A percentile compares a stretch with the other conserved stretches of the same genome.
phyloP scores from a whole-genome alignment of 2,797 vertebrate genomes.

The Bradypodion pumilum region DNA sequence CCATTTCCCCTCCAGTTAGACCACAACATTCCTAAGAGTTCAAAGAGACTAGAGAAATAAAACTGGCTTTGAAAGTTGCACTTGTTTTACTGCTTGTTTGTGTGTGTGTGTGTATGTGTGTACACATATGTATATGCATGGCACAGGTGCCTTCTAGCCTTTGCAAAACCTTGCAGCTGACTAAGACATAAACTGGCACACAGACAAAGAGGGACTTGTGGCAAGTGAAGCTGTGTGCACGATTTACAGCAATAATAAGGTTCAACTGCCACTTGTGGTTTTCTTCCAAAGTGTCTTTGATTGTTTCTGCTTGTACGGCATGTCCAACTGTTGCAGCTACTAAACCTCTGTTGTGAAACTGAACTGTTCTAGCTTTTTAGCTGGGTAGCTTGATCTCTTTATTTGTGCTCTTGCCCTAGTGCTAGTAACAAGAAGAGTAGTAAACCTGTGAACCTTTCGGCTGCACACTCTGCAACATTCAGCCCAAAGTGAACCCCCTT shows the following conservation, averaged over 20 bases:
- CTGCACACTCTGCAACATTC: neutral
- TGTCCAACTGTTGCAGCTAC: conserved; percentile 48
- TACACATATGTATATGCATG: neutral
- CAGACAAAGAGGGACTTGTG: conserved; percentile 58
- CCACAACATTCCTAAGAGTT: neutral
- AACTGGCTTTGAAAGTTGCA: neutral
- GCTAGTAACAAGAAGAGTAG: conserved; percentile 7
- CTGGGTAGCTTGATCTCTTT: conserved; percentile 23
- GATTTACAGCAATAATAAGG: conserved; percentile 80
- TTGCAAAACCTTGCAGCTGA: conserved; percentile 60
- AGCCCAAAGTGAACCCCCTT: neutral
- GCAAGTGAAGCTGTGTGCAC: conserved; percentile 66
- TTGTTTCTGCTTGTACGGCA: conserved; percentile 47
- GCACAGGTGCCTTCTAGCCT: conserved; percentile 43
- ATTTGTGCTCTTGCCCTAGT: conserved; percentile 19
- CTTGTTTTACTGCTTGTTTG: conserved; percentile 1
- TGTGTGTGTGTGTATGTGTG: neutral
- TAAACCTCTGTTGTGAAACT: conserved; percentile 42
- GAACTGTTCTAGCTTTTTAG: conserved; percentile 44
- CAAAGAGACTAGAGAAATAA: neutral
- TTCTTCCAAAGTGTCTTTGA: conserved; percentile 71
- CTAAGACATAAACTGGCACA: conserved; percentile 56
- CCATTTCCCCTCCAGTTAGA: neutral
- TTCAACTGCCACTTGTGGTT: conserved; percentile 72
- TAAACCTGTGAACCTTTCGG: neutral